Percentiles rank a stretch among this genome's conserved stretches.
These are phyloP conservation scores for Neolamprologus fasciatus DNA, from an alignment of 2,113 vertebrate genomes.

Conservation along the genomic window DNA sequence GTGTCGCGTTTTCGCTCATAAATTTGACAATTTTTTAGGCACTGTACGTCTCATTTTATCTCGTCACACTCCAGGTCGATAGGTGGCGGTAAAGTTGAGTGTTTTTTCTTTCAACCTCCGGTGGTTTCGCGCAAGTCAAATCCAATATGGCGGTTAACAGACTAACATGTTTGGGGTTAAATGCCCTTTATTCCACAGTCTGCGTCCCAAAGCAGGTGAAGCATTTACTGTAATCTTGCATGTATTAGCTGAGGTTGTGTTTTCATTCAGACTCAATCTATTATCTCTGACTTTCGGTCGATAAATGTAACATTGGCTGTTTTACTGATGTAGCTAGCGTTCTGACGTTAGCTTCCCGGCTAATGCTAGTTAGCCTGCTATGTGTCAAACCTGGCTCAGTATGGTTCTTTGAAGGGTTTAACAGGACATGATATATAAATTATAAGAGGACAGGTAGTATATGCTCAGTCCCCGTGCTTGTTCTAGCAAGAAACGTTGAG, in stretches of 20 bases:
- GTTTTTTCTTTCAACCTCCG: background rate
- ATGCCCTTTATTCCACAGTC: constrained; percentile 50
- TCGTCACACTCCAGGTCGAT: background rate
- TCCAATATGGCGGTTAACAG: constrained; percentile 63
- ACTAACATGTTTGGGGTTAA: constrained; percentile 49
- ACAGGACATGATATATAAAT: background rate
- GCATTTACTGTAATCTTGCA: rapidly evolving
- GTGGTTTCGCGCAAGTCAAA: background rate
- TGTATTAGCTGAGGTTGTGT: background rate
- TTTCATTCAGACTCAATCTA: rapidly evolving
- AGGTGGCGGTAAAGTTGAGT: background rate
- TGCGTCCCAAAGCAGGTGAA: constrained; percentile 59
- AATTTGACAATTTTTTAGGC: background rate
- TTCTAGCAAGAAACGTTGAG: background rate
- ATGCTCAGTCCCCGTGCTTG: background rate
- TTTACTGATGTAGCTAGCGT: background rate
- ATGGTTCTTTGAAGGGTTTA: background rate
- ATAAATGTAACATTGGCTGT: background rate
- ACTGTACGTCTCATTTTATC: background rate
- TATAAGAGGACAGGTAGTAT: background rate
- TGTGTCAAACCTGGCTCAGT: background rate
- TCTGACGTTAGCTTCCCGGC: background rate
- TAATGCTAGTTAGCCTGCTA: background rate
- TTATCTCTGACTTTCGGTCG: rapidly evolving
- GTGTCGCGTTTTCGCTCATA: background rate